These are phyloP conservation scores for Mechanitis messenoides DNA, from an alignment of 2,888 invertebrate species.

Conservation along the genomic window DNA sequence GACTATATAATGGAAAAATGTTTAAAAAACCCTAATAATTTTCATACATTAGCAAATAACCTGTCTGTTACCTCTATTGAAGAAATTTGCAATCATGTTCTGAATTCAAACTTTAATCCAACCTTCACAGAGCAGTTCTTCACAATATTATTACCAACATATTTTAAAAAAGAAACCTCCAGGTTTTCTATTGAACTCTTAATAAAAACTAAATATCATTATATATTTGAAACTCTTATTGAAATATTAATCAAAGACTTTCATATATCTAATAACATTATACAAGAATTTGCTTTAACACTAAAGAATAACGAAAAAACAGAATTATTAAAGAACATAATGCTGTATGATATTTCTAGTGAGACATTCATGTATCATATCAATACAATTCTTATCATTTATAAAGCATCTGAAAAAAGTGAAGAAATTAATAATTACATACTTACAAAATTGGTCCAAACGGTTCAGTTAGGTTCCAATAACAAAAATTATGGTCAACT, in stretches of 20 bases:
- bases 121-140: slow-evolving; percentile 37
- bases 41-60: slow-evolving; percentile 38
- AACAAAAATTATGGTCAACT: slow-evolving; percentile 54
- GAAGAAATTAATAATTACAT: slow-evolving; percentile 43
- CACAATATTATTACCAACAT: slow-evolving; percentile 39
- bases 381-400: slow-evolving; percentile 43
- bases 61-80: slow-evolving; percentile 38
- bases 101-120: slow-evolving; percentile 28
- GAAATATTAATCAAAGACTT: slow-evolving; percentile 40
- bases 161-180: slow-evolving; percentile 42
- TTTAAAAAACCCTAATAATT: slow-evolving; percentile 32
- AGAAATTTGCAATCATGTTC: slow-evolving; percentile 41
- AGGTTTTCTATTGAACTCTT: slow-evolving; percentile 46
- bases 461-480: slow-evolving; percentile 31
- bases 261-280: slow-evolving; percentile 38
- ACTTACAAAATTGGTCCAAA: slow-evolving; percentile 33
- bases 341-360: slow-evolving; percentile 34
- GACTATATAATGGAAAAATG: slow-evolving; percentile 40
- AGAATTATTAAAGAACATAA: slow-evolving; percentile 37
- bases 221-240: slow-evolving; percentile 37
- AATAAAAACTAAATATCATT: slow-evolving; percentile 36
- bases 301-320: slow-evolving; percentile 33
- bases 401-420: slow-evolving; percentile 45
- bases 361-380: slow-evolving; percentile 46
- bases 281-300: slow-evolving; percentile 45